Base-by-base conservation (phyloP, 2,113 vertebrate species). In the Meriones unguiculatus region DNA sequence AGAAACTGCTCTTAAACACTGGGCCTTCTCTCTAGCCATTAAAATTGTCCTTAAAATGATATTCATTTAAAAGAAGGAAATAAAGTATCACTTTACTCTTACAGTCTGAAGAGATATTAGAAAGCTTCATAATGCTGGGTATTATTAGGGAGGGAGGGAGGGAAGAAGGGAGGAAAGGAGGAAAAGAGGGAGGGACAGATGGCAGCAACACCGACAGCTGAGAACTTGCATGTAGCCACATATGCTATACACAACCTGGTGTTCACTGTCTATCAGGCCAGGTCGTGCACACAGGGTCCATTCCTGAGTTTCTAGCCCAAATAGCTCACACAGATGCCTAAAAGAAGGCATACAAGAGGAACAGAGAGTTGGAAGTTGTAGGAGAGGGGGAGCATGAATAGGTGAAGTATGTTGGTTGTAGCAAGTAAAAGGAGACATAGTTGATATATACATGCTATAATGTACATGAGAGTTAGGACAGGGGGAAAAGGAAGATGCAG, bases 401-500 rank as follows among this genome's bases (percentile, higher is more conserved):
- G 35, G 15, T 87, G 12, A 78, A 82, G 30, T 15, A n/a, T 54
- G 4, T 38, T 46, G 18, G 32, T 4, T 32, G 30, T 15, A 93
- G 78, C 30, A 77, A 1, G 64, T 77, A 28, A 38, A 93, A 95
- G 32, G 1, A 30, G 35, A 89, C 30, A 67, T 22, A 67, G 10
- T 64, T 89, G 17, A 87, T 59, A 77, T 7, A 57, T 7, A 78
- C 32, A 54, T 28, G 35, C 30, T 20, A 89, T 46, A 5, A 89
- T n/a, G 70, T 30, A 38, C 57, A 64, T 80, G 59, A 62, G 59
- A 82, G 72, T 87, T 72, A 96, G 94, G 82, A 87, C 18, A 77
- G 24, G 32, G 50, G 50, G 15, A 73, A 46, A 54, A 57, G 22
- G 54, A 59, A 80, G 28, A 54, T 50, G n/a, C 1, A 62, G 25